Percentiles rank a stretch among this genome's conserved stretches.
Evolutionary conservation across 2,113 vertebrate species (phyloP).

Genomic region (Ellobius talpinus): DNA sequence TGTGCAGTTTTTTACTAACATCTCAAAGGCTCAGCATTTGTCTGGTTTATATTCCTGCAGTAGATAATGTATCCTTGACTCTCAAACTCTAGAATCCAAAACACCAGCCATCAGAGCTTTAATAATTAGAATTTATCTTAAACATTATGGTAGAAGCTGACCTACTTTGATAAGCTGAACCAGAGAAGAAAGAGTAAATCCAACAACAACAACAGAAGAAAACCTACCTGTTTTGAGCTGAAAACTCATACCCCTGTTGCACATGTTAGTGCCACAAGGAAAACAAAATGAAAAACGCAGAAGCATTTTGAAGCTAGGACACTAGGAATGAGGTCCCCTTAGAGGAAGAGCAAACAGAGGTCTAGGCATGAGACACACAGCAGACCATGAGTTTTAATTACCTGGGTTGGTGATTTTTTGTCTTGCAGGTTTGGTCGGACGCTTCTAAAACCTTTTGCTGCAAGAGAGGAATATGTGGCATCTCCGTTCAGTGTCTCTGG

Average conservation of each 20-base stretch:
- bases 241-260: slow-evolving; percentile 1
- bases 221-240: neutral
- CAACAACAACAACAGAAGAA: neutral
- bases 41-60: slow-evolving; percentile 54
- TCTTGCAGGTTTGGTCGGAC: slow-evolving; percentile 96
- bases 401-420: slow-evolving; percentile 94
- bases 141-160: slow-evolving; percentile 65
- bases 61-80: slow-evolving; percentile 34
- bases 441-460: slow-evolving; percentile 97
- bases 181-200: neutral
- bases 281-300: neutral
- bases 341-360: neutral
- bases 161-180: slow-evolving; percentile 53
- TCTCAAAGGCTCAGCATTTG: slow-evolving; percentile 12
- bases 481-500: slow-evolving; percentile 94
- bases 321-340: neutral
- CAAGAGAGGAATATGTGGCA: slow-evolving; percentile 93
- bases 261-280: neutral
- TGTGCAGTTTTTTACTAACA: neutral
- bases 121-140: slow-evolving; percentile 60
- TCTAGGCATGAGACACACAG: neutral
- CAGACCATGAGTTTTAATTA: slow-evolving; percentile 81
- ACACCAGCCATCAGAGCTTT: slow-evolving; percentile 62
- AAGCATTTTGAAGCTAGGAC: neutral
- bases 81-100: slow-evolving; percentile 42